Percentiles rank a stretch among this genome's conserved stretches.
Evolutionary conservation across 2,888 invertebrate genomes (phyloP).

Genomic region (Mechanitis mazaeus): DNA sequence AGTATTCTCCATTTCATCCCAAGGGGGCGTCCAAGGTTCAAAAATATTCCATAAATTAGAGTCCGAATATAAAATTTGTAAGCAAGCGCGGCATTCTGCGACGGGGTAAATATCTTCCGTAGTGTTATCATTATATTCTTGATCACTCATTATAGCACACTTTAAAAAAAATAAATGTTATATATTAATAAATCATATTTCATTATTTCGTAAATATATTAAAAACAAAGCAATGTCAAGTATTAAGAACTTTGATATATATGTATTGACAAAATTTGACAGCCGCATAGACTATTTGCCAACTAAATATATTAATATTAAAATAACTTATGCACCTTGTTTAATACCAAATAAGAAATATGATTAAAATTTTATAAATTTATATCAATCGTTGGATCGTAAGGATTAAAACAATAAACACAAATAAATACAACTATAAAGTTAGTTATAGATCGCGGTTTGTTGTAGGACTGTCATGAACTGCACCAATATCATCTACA

Average conservation of each 20-base stretch:
- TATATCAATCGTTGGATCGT: not conserved
- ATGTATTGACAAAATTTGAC: constrained; percentile 25
- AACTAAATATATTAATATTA: constrained; percentile 15
- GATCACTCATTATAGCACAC: constrained; percentile 21
- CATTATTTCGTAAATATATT: constrained; percentile 14
- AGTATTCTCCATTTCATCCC: constrained; percentile 48
- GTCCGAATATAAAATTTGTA: constrained; percentile 38
- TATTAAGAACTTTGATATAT: not conserved
- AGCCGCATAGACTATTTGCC: constrained; percentile 24
- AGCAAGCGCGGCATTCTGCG: constrained; percentile 56
- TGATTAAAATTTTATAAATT: not conserved
- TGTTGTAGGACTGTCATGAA: no score
- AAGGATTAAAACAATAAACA: no score
- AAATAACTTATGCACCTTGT: not conserved
- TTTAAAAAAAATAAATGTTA: constrained; percentile 10
- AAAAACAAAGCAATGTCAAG: constrained; percentile 12
- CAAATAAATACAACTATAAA: no score
- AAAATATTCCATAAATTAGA: constrained; percentile 43
- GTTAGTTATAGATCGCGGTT: no score
- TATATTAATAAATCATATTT: constrained; percentile 6
- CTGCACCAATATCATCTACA: no score
- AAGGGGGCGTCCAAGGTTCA: constrained; percentile 48
- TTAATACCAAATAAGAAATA: no score
- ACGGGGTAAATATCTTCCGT: constrained; percentile 10
- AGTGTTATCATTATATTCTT: constrained; percentile 3